Base-by-base conservation (phyloP, 2,113 vertebrate genomes). In the Euleptes europaea region DNA sequence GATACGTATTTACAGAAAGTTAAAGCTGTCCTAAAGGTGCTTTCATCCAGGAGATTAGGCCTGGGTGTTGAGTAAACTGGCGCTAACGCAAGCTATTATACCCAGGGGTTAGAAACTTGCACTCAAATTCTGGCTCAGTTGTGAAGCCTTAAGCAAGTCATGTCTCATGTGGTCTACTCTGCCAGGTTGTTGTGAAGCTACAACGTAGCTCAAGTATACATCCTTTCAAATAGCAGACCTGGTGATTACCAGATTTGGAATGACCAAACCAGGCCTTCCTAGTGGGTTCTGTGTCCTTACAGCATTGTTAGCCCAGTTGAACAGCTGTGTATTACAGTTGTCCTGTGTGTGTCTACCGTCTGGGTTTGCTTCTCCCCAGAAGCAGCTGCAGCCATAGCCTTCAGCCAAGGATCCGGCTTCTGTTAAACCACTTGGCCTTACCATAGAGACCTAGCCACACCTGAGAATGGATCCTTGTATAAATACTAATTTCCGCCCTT, bases 401-500 rank as follows among this genome's bases (percentile, higher is more conserved):
- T 65, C 40, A 67, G 40, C 42, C 17, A 67, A 80, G 78, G 40
- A 80, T 47, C 28, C 63, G 67, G 31, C 10, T 23, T 49, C n/a
- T 51, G 44, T n/a, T 54, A 31, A 38, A 11, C 60, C 13, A n/a
- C 44, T n/a, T 42, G 35, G 15, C 13, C 47, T 69, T 51, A 15
- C 12, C 42, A 17, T 69, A 47, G 26, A 35, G 60, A 31, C 38
- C 5, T 28, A 28, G 26, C 60, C 60, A 63, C 60, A 84, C 51
- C 13, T 73, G 17, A 57, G 81, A 83, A 83, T 71, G 73, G 54
- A 83, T 75, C 40, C 51, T 73, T 75, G 72, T 9, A 5, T 35
- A 83, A 75, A 35, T 65, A 49, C 71, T 83, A 28, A 60, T 49
- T 83, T 83, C 82, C 57, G n/a, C 65, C 72, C n/a, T 83, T 66